Evolutionary conservation across 2,797 vertebrate genomes (phyloP), one percentile per base, ranked within the genome.

Genomic region (Netta rufina): DNA sequence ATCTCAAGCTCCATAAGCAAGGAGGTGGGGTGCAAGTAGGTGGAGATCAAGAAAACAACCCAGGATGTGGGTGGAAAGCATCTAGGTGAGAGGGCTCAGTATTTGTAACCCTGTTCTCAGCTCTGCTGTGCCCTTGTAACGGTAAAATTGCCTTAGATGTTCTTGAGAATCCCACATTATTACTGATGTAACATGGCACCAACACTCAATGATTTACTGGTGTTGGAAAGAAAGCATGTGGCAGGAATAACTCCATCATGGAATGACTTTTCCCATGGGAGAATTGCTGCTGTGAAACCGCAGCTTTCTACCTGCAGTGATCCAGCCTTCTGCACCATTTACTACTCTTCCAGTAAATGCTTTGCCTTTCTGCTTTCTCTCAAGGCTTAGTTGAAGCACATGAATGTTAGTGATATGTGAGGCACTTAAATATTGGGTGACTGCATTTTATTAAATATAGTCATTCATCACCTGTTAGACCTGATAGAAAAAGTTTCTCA

Each of bases 231-330:
- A 43, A 76, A 38, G 8, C 3, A 6, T 58, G 57, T 12, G 30
- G 27, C 3, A 3, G 51, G 43, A 60, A 38, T 62, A 24, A 22
- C 24, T 74, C 32, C 15, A 2, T 27, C 0, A 0, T 32, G 25
- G 51, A 53, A 28, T 2, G 0, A 53, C 25, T 41, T 67, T 8
- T 11, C 33, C 38, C 9, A 1, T 41, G 30, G 54, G 36, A 76
- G 27, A 58, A 32, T 25, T 1, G 0, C 61, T 57, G 25, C 39
- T 61, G 39, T 56, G 76, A 81, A 76, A 43, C 39, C 32, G 39
- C 36, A 61, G 58, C 39, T 76, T 85, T 33, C 45, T 38, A 16
- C 45, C 38, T 66, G 38, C 53, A n/a, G 51, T 88, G 49, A 13
- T 8, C 61, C 69, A 45, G 24, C 24, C 36, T 76, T 65, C 75